Percentiles rank a stretch among this genome's conserved stretches.
Evolutionary conservation across 2,888 invertebrate genomes (phyloP).

Genomic region (Acrobasis repandana): DNA sequence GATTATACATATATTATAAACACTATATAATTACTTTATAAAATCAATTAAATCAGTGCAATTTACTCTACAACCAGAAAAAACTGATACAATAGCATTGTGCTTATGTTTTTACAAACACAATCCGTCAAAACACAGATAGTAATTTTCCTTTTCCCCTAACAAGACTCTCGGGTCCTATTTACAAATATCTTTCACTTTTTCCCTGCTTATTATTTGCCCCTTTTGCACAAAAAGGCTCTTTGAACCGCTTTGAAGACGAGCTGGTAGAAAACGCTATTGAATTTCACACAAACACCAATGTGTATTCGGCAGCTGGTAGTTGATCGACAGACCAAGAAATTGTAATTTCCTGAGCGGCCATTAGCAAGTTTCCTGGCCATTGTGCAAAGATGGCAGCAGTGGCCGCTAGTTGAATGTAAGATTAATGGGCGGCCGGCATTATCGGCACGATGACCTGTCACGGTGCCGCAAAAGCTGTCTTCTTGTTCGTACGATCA

Average conservation of each 20-base stretch:
- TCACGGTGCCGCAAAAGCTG: conserved; percentile 59
- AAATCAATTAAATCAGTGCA: too few species aligned
- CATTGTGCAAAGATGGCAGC: conserved; percentile 52
- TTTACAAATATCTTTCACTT: conserved; percentile 31
- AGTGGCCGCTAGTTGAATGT: conserved; percentile 62
- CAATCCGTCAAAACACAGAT: conserved; percentile 14
- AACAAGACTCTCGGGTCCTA: conserved; percentile 20
- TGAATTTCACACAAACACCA: conserved; percentile 42
- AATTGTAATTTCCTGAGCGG: conserved; percentile 67
- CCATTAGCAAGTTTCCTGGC: conserved; percentile 69
- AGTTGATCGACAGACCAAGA: conserved; percentile 53
- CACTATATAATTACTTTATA: too few species aligned
- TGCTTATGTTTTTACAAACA: background rate
- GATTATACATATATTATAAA: too few species aligned
- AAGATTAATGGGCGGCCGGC: conserved; percentile 71
- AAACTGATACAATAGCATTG: too few species aligned
- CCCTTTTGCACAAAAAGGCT: conserved; percentile 32
- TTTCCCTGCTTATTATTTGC: conserved; percentile 34
- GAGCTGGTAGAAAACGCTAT: conserved; percentile 38
- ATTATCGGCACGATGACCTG: conserved; percentile 60
- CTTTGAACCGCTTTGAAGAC: conserved; percentile 35
- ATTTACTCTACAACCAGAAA: too few species aligned
- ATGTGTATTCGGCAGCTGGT: conserved; percentile 40
- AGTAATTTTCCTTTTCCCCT: conserved; percentile 1
- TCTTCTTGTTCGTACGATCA: conserved; percentile 46